phyloP scores from a whole-genome alignment of 2,113 vertebrate species.

The Alces alces region DNA sequence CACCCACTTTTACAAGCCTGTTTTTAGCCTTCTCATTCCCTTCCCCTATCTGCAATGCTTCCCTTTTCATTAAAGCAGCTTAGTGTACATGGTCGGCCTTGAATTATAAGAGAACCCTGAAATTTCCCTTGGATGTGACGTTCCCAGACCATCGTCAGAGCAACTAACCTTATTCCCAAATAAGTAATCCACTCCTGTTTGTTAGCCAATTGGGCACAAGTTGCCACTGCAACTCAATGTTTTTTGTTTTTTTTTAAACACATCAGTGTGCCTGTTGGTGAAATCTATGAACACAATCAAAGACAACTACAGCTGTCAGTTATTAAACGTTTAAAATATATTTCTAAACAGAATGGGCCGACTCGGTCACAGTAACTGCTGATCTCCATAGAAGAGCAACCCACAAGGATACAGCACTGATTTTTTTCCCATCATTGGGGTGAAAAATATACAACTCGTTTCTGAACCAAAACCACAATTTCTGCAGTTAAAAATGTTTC shows the following conservation, averaged over 20 bases:
- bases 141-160: background rate
- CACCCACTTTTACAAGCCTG: background rate
- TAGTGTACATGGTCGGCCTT: background rate
- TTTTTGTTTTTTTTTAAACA: background rate
- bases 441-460: slow-evolving; percentile 72
- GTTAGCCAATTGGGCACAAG: background rate
- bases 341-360: slow-evolving; percentile 76
- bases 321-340: slow-evolving; percentile 78
- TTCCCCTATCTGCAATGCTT: background rate
- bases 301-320: slow-evolving; percentile 67
- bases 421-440: slow-evolving; percentile 62
- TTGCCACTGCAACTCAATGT: background rate
- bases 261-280: background rate
- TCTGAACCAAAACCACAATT: slow-evolving; percentile 68
- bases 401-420: slow-evolving; percentile 59
- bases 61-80: background rate
- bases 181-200: background rate
- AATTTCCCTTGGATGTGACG: background rate
- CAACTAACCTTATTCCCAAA: background rate
- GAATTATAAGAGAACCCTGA: background rate
- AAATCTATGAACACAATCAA: slow-evolving; percentile 55
- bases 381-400: slow-evolving; percentile 61
- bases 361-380: slow-evolving; percentile 66
- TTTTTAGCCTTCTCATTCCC: background rate
- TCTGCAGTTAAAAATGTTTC: slow-evolving; percentile 65